These are phyloP conservation scores for Chaetops frenatus DNA, from an alignment of 2,113 vertebrate genomes.

Conservation along the genomic window DNA sequence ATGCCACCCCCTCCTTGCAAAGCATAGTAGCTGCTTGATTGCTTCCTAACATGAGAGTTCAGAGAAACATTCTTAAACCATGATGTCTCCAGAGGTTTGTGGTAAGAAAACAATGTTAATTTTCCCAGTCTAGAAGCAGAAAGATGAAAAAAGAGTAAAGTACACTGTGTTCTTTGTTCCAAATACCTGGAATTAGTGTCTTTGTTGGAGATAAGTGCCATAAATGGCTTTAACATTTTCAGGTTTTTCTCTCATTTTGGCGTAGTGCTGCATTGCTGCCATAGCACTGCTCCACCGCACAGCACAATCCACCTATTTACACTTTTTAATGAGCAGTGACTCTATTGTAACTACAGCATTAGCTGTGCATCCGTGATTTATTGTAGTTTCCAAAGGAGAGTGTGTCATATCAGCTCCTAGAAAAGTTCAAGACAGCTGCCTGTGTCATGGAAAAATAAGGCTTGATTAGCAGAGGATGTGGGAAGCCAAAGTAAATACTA, in stretches of 20 bases:
- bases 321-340: background rate
- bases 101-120: background rate
- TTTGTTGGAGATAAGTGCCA: background rate
- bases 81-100: background rate
- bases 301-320: background rate
- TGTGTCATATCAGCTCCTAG: background rate
- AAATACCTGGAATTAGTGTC: background rate
- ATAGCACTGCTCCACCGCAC: background rate
- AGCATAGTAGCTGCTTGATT: background rate
- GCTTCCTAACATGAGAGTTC: background rate
- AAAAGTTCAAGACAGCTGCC: background rate
- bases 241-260: background rate
- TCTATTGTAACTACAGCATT: background rate
- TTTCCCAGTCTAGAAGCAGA: background rate
- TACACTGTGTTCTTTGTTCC: background rate
- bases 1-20: background rate
- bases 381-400: background rate
- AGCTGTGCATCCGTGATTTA: background rate
- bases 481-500: conserved; percentile 8
- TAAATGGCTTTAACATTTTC: background rate
- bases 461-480: background rate
- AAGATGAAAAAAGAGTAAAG: background rate
- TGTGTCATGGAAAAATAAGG: background rate
- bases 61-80: background rate
- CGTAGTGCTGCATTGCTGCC: background rate